phyloP scores from a whole-genome alignment of 2,113 vertebrate species.

The Paramormyrops kingsleyae region DNA sequence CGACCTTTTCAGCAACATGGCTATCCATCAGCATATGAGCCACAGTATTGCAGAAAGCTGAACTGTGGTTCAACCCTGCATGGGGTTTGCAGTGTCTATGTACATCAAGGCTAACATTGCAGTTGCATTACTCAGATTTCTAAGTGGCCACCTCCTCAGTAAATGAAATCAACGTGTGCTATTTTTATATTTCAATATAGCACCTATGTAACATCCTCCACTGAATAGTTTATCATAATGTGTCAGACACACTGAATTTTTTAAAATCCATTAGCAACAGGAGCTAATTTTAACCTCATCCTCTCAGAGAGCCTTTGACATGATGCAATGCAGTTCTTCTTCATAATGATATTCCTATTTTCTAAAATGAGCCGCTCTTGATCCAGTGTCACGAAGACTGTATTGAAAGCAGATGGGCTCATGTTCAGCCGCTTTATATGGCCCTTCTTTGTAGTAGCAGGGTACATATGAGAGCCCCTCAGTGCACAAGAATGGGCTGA shows the following conservation, averaged over 20 bases:
- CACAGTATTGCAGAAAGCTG: not conserved
- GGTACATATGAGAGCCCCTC: not conserved
- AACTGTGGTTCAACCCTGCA: not conserved
- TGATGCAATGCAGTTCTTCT: not conserved
- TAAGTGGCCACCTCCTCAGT: not conserved
- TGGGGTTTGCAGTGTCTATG: not conserved
- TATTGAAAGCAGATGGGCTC: not conserved
- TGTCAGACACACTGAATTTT: not conserved
- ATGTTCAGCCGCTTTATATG: not conserved
- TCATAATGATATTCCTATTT: not conserved
- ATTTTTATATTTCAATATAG: not conserved
- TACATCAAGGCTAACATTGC: not conserved
- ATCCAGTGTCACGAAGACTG: not conserved
- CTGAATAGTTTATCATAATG: not conserved
- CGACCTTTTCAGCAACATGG: not conserved
- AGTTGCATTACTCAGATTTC: not conserved
- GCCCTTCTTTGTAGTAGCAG: not conserved
- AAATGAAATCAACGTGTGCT: not conserved
- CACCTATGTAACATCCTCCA: not conserved
- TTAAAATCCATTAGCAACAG: not conserved
- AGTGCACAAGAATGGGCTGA: not conserved
- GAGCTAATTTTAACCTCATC: slow-evolving; percentile 6
- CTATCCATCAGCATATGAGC: not conserved
- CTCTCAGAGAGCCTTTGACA: not conserved
- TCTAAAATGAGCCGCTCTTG: not conserved